These are phyloP conservation scores for Megalurothrips usitatus DNA, from an alignment of 2,888 invertebrate species.

Conservation along the genomic window DNA sequence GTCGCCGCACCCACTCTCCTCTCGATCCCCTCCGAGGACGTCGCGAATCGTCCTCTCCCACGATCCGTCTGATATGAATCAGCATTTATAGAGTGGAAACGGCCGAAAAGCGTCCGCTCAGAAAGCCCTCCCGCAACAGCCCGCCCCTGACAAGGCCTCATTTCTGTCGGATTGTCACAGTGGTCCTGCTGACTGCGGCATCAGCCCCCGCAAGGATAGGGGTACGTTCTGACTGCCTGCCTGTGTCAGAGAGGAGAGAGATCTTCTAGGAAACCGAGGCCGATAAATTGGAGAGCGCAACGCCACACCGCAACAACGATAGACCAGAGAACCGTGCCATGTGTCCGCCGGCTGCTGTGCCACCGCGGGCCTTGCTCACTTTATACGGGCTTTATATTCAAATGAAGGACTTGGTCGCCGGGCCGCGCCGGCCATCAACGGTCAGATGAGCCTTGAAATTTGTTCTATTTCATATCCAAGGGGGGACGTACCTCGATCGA, in stretches of 20 bases:
- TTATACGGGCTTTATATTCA: constrained; percentile 23
- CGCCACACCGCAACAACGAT: too few relatives aligned
- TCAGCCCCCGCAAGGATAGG: too few relatives aligned
- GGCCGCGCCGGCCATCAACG: neutral
- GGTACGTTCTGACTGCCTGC: too few relatives aligned
- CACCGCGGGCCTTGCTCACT: neutral
- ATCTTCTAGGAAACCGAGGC: too few relatives aligned
- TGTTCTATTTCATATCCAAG: constrained; percentile 15
- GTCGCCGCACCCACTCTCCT: neutral
- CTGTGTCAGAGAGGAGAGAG: too few relatives aligned
- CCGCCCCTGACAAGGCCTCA: neutral
- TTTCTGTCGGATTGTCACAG: constrained; percentile 16
- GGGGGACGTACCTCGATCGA: neutral
- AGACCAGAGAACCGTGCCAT: too few relatives aligned
- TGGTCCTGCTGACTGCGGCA: too few relatives aligned
- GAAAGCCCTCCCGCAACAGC: neutral
- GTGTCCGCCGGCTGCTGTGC: neutral
- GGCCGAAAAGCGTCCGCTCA: neutral
- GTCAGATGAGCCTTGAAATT: constrained; percentile 16
- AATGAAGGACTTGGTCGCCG: neutral
- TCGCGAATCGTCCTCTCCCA: constrained; percentile 11
- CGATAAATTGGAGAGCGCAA: too few relatives aligned
- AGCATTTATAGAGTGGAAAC: constrained; percentile 10
- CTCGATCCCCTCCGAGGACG: neutral
- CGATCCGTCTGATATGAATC: constrained; percentile 13